A percentile compares a stretch with the other conserved stretches of the same genome.
phyloP scores from a whole-genome alignment of 2,797 vertebrate species.

The Gymnoscopelus braueri region DNA sequence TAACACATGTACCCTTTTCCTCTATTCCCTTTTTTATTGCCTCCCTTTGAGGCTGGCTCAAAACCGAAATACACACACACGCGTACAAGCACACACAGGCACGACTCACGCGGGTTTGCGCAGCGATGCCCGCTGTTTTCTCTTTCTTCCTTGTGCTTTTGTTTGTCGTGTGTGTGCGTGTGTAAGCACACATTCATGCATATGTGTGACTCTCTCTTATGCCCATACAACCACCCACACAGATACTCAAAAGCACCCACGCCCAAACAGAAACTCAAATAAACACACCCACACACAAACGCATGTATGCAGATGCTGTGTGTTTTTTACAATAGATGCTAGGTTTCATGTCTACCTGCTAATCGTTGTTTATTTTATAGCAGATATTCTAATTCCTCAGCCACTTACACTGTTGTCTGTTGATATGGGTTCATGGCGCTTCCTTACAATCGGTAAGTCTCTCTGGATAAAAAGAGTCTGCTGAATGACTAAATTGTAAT shows the following conservation, averaged over 20 bases:
- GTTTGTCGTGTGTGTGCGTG: too few species aligned
- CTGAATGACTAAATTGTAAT: too few species aligned
- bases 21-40: conserved; percentile 14
- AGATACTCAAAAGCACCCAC: neutral
- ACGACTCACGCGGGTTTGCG: conserved; percentile 10
- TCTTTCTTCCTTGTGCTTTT: neutral
- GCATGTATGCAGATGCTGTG: too few species aligned
- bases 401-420: too few species aligned
- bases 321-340: too few species aligned
- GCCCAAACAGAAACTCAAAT: conserved; percentile 12
- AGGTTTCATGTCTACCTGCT: too few species aligned
- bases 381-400: too few species aligned
- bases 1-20: conserved; percentile 51
- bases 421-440: too few species aligned
- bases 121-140: conserved; percentile 18
- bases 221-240: neutral
- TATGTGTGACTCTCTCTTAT: too few species aligned
- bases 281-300: neutral
- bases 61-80: conserved; percentile 23
- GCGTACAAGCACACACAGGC: conserved; percentile 9
- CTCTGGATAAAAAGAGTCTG: neutral
- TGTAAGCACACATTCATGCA: too few species aligned
- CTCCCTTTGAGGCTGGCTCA: conserved; percentile 31
- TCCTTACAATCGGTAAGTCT: too few species aligned
- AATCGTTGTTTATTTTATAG: too few species aligned